Evolutionary conservation across 2,113 vertebrate genomes (phyloP).

Genomic region (Oreochromis aureus): DNA sequence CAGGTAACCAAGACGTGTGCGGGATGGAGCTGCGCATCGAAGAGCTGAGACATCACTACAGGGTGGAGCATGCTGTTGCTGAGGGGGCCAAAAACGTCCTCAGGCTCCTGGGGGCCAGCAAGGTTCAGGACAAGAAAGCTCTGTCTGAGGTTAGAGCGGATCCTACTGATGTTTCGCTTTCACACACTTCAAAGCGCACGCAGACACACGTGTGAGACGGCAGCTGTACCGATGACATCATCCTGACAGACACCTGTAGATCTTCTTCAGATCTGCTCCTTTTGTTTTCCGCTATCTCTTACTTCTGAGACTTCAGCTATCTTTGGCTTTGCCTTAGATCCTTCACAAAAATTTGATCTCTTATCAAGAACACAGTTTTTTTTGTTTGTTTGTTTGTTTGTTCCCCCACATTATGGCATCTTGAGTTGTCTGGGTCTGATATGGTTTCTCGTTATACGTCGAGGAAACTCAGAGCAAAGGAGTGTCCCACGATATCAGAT

Average conservation of each 20-base stretch:
- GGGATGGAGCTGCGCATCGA: conserved; percentile 84
- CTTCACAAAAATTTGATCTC: not conserved
- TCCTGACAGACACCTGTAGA: not conserved
- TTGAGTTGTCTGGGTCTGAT: not conserved
- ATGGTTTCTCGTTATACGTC: not conserved
- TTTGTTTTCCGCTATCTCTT: not conserved
- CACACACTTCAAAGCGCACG: not conserved
- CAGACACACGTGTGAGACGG: not conserved
- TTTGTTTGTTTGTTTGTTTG: no score
- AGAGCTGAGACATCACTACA: conserved; percentile 86
- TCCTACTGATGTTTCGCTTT: not conserved
- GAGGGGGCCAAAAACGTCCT: conserved; percentile 89
- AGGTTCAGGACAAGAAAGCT: conserved; percentile 84
- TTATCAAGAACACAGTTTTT: not conserved
- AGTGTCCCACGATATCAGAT: not conserved
- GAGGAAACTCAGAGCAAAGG: not conserved
- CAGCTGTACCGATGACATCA: not conserved
- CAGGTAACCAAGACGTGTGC: conserved; percentile 79
- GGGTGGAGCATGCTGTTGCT: conserved; percentile 84
- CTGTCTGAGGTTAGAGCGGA: conserved; percentile 66
- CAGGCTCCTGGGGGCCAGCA: conserved; percentile 79
- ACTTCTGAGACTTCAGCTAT: not conserved
- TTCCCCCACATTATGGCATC: not conserved
- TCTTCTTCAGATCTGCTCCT: not conserved
- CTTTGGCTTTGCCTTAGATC: not conserved